A percentile compares a stretch with the other conserved stretches of the same genome.
phyloP scores from a whole-genome alignment of 2,797 vertebrate genomes.

The Vespertilio murinus region DNA sequence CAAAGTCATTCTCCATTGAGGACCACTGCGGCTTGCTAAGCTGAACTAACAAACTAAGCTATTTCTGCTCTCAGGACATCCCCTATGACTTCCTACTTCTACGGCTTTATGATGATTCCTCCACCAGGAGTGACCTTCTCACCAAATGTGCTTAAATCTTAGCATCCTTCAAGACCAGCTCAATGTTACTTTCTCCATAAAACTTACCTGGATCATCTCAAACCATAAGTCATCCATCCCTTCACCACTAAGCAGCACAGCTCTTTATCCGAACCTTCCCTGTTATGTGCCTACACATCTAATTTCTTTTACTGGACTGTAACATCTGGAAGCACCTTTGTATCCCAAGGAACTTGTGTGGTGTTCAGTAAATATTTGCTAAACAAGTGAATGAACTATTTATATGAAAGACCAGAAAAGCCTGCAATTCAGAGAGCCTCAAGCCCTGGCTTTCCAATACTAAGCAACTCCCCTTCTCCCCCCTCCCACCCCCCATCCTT shows the following conservation, averaged over 20 bases:
- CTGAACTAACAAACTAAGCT: not conserved
- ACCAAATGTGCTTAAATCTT: slow-evolving; percentile 5
- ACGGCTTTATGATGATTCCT: not conserved
- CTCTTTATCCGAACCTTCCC: not conserved
- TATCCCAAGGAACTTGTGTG: not conserved
- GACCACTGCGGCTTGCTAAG: not conserved
- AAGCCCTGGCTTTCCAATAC: not conserved
- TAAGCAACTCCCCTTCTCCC: not conserved
- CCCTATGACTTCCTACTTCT: slow-evolving; percentile 3
- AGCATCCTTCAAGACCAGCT: slow-evolving; percentile 19
- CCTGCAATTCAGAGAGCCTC: not conserved
- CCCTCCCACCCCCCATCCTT: not conserved
- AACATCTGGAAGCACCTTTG: not conserved
- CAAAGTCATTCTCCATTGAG: not conserved
- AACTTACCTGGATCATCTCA: not conserved
- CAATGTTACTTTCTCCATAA: not conserved
- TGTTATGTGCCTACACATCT: not conserved
- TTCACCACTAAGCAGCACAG: not conserved
- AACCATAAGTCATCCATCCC: not conserved
- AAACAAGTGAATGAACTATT: not conserved
- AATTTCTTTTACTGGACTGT: not conserved
- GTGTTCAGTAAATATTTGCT: not conserved
- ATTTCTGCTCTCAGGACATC: not conserved
- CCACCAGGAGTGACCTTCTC: slow-evolving; percentile 27
- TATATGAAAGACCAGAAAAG: not conserved